A percentile compares a stretch with the other conserved stretches of the same genome.
phyloP scores from a whole-genome alignment of 2,113 vertebrate genomes.

The Xiphophorus hellerii region DNA sequence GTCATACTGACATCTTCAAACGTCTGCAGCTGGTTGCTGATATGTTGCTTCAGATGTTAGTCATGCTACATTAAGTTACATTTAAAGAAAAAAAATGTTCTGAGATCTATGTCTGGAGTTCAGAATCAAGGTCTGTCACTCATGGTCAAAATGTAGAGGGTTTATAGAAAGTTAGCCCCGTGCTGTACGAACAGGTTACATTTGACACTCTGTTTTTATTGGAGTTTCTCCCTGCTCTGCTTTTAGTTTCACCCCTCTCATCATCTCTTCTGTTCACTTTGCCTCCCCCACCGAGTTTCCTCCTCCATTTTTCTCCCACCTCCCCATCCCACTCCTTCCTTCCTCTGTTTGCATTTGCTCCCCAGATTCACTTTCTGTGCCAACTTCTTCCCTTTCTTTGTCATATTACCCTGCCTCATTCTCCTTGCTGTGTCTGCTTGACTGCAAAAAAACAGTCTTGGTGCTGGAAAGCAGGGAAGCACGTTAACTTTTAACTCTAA shows the following conservation, averaged over 20 bases:
- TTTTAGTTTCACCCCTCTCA: conserved; percentile 44
- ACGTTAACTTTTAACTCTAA: conserved; percentile 39
- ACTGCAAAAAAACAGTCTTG: conserved; percentile 41
- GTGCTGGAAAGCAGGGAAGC: conserved; percentile 14
- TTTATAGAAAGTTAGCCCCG: conserved; percentile 34
- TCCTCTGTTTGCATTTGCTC: conserved; percentile 79
- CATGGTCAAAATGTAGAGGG: conserved; percentile 46
- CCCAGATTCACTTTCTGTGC: conserved; percentile 73
- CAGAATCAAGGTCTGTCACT: conserved; percentile 38
- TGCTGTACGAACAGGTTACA: conserved; percentile 60
- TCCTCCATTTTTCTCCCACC: conserved; percentile 63
- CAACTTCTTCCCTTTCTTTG: conserved; percentile 69
- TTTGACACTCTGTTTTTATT: conserved; percentile 73
- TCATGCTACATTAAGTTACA: conserved; percentile 16
- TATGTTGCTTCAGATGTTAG: conserved; percentile 7
- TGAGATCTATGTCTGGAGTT: conserved; percentile 21
- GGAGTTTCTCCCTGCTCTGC: conserved; percentile 45
- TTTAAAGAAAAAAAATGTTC: neutral
- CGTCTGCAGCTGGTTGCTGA: neutral
- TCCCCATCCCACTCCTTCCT: conserved; percentile 74
- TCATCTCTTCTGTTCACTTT: conserved; percentile 46
- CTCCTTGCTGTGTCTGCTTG: conserved; percentile 53
- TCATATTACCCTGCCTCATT: conserved; percentile 53
- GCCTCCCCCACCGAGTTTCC: conserved; percentile 59
- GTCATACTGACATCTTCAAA: neutral